A percentile compares a stretch with the other conserved stretches of the same genome.
These are phyloP conservation scores for Aegypius monachus DNA, from an alignment of 2,113 vertebrate species.

Conservation along the genomic window DNA sequence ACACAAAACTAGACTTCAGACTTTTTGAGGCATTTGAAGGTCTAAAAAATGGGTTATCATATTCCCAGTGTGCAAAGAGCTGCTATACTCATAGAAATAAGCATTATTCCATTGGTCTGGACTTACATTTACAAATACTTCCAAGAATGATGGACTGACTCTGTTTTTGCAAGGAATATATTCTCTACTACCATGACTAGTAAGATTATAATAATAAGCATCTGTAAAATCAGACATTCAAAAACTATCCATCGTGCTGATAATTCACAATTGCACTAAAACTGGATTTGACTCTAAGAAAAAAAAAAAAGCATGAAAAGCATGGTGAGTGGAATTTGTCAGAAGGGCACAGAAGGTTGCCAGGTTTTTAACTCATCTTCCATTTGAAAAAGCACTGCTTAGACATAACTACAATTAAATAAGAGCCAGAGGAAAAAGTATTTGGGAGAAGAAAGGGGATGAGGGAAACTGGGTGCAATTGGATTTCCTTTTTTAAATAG, in stretches of 20 bases:
- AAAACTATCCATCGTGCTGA: not conserved
- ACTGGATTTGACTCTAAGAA: not conserved
- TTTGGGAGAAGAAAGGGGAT: not conserved
- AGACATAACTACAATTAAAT: not conserved
- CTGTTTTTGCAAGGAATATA: not conserved
- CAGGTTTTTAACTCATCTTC: not conserved
- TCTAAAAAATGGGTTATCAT: not conserved
- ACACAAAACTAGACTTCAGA: not conserved
- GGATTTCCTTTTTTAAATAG: not conserved
- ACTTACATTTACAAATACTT: not conserved
- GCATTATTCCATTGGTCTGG: not conserved
- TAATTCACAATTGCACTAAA: not conserved
- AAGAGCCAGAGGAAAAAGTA: not conserved
- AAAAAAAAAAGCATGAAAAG: not conserved
- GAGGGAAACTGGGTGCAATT: not conserved
- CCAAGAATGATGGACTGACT: not conserved
- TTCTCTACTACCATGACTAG: not conserved
- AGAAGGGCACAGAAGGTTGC: not conserved
- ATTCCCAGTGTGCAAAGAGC: not conserved
- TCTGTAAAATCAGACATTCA: not conserved
- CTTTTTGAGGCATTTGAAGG: not conserved
- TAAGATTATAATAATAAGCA: not conserved
- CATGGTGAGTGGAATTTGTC: not conserved
- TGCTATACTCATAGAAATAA: not conserved
- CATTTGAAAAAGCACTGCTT: not conserved